Percentiles rank a stretch among this genome's conserved stretches.
These are phyloP conservation scores for Pantala flavescens DNA, from an alignment of 1,140 invertebrate species.

Conservation along the genomic window DNA sequence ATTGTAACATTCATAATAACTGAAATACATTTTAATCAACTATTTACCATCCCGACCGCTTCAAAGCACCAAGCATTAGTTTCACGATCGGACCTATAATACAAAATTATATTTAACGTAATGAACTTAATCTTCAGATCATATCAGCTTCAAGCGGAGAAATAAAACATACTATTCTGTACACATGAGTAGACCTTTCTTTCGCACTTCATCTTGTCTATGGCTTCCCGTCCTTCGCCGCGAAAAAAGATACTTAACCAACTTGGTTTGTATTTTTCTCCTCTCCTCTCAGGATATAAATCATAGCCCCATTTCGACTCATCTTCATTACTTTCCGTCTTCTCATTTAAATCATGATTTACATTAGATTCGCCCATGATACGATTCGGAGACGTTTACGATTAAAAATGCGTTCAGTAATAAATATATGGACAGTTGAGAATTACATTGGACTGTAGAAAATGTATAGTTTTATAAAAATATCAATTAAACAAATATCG, in stretches of 20 bases:
- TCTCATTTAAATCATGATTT: no score
- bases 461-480: no score
- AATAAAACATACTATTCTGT: constrained; percentile 49
- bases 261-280: constrained; percentile 41
- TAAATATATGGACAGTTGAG: no score
- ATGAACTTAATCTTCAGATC: no score
- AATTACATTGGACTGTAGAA: no score
- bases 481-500: no score
- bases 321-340: neutral
- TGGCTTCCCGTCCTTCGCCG: constrained; percentile 50
- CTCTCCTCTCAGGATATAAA: constrained; percentile 74
- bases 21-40: constrained; percentile 14
- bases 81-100: constrained; percentile 68
- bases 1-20: constrained; percentile 18
- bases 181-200: constrained; percentile 63
- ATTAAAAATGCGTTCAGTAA: no score
- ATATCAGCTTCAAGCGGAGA: no score
- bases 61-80: constrained; percentile 73
- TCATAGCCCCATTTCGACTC: constrained; percentile 51
- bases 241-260: constrained; percentile 45
- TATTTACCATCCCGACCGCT: constrained; percentile 70
- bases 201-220: constrained; percentile 70
- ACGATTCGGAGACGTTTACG: no score
- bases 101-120: constrained; percentile 16
- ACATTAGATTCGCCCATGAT: neutral